Evolutionary conservation across 2,113 vertebrate species (phyloP), one percentile per base, ranked within the genome.

Genomic region (Oncorhynchus masou): DNA sequence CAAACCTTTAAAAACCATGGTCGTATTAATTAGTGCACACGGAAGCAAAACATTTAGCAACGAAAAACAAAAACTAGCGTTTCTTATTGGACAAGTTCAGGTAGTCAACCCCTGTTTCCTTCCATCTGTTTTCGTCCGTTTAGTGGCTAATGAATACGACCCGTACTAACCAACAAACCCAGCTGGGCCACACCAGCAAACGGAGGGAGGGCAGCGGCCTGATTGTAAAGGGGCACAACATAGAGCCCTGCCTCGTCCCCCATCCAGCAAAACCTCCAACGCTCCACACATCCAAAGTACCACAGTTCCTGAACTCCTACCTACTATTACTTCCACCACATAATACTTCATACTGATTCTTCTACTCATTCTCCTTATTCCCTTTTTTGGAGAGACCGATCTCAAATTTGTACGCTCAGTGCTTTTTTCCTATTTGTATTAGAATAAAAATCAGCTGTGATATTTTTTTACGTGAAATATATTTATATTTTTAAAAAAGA

Each of bases 381-480:
- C 69, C 64, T 49, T 70, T 48, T 86, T 81, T 70, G 72, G 81
- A 73, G 13, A 81, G 75, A 82, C 71, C 49, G 48, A 85, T 79
- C 70, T 75, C 79, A 73, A 82, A n/a, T 68, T 45, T 80, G 82
- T 88, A 81, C 86, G 34, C 29, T 70, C 72, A 77, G 74, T 78
- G 57, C 77, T 24, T 86, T 84, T 83, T 87, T 85, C 88, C 79
- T 92, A 83, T 93, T 93, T 93, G 90, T 94, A 92, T 85, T 82
- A 78, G 83, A 88, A 87, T 83, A 81, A 85, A 85, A 86, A 90
- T 88, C 84, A 83, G 78, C 84, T 72, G 83, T 78, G 86, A 85
- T 94, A 94, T 94, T 94, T 94, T 94, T 94, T 86, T 94, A 94
- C 88, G 78, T 82, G 73, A 92, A 90, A 93, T 87, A 91, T 94